phyloP scores from a whole-genome alignment of 2,113 vertebrate species.

The Sturnus vulgaris region DNA sequence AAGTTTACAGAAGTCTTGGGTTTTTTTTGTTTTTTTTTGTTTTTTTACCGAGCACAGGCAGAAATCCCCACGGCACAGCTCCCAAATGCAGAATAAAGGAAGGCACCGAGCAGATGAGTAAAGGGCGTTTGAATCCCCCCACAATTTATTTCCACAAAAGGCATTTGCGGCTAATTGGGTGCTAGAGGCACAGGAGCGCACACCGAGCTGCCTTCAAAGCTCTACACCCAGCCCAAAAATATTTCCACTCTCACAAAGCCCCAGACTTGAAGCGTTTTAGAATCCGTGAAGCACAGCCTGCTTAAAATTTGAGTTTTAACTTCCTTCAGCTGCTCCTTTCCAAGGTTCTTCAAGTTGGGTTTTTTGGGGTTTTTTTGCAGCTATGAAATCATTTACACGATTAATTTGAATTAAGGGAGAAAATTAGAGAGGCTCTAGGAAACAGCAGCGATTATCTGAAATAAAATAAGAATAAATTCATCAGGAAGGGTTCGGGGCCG shows the following conservation, averaged over 20 bases:
- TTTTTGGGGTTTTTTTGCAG: no score
- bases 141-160: neutral
- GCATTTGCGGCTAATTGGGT: neutral
- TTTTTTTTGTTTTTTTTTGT: neutral
- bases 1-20: neutral
- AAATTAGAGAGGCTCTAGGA: neutral
- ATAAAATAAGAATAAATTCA: neutral
- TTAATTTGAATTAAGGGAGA: neutral
- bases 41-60: neutral
- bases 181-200: neutral
- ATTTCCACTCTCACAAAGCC: neutral
- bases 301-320: neutral
- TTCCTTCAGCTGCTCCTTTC: neutral
- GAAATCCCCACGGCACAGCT: neutral
- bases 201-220: neutral
- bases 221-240: neutral
- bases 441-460: neutral
- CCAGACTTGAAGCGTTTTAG: neutral
- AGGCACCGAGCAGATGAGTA: neutral
- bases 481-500: rapidly evolving
- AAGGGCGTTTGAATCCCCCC: neutral
- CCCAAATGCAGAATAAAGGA: no score
- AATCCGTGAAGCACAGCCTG: neutral
- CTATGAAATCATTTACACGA: neutral
- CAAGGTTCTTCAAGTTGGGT: no score